phyloP scores from a whole-genome alignment of 2,888 invertebrate genomes.

The Athalia rosae region DNA sequence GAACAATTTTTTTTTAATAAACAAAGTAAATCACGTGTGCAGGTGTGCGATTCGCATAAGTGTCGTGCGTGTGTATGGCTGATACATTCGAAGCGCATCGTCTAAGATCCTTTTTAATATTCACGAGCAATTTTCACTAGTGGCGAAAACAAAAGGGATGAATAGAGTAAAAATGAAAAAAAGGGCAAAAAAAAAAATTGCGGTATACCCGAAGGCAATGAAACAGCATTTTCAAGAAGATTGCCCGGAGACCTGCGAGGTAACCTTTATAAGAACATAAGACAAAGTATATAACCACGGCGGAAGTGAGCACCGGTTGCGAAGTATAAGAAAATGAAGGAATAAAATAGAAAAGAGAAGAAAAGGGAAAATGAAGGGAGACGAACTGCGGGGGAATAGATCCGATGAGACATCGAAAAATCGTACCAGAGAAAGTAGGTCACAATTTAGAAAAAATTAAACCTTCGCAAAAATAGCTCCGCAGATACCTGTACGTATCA shows the following conservation, averaged over 20 bases:
- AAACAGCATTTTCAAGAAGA: conserved; percentile 21
- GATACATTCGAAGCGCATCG: conserved; percentile 5
- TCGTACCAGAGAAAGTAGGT: conserved; percentile 1
- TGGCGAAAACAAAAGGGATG: not conserved
- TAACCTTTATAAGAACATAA: not conserved
- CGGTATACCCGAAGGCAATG: not conserved
- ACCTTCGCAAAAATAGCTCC: not conserved
- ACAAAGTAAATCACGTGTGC: not conserved
- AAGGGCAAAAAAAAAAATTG: too few species aligned
- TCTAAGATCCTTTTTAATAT: conserved; percentile 35
- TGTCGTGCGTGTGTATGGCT: not conserved
- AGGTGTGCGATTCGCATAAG: too few species aligned
- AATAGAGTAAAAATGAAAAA: not conserved
- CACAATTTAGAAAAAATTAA: conserved; percentile 21
- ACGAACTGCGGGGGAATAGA: conserved; percentile 1
- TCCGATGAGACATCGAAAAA: conserved; percentile 22
- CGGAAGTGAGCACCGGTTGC: not conserved
- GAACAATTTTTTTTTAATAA: too few species aligned
- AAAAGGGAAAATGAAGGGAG: not conserved
- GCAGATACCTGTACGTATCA: too few species aligned
- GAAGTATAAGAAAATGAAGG: not conserved
- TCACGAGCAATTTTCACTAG: conserved; percentile 1
- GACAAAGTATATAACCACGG: too few species aligned
- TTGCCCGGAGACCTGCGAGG: not conserved
- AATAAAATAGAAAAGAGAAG: not conserved